Base-by-base conservation (phyloP, 2,113 vertebrate genomes). In the Engraulis encrasicolus region DNA sequence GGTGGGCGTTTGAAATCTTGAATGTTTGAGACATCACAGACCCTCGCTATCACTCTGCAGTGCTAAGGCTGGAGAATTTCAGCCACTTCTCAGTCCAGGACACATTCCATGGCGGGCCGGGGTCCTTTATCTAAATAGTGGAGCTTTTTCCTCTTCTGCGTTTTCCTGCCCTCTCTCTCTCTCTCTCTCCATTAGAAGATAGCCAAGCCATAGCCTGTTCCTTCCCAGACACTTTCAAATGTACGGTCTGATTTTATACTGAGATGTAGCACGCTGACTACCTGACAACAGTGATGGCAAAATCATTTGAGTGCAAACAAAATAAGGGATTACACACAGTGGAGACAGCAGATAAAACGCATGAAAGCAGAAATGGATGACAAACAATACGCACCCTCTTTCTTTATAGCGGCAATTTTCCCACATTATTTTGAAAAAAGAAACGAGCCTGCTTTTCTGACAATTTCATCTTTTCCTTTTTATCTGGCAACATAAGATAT, bases 1-100 rank as follows among this genome's bases (percentile, higher is more conserved):
- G 14, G 23, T 1, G 23, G 15, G 23, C 0, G 58, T n/a, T n/a
- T 14, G 66, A 34, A 1, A 20, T 12, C 1, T 74, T 74, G 14
- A 71, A 74, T 74, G 66, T 74, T 74, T 74, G 66, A 74, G 66
- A 74, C 66, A 34, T 74, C 27, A 74, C 66, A 74, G 66, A 31
- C 31, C 11, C 66, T 74, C 23, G 31, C 6, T 1, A 31, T 66
- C 58, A 31, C 58, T 58, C 2, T 31, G 3, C n/a, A 66, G 58
- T 66, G 58, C 58, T 27, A 74, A 74, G 66, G 66, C 31, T 74
- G 66, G 66, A 74, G 66, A 31, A 74, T 74, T 74, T 74, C 66
- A 74, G 66, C 27, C 66, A 74, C 66, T 74, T 74, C 31, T 23
- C 31, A 74, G 31, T 27, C 23, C 66, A 74, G 66, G 31, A 27